These are phyloP conservation scores for Caenorhabditis angaria DNA, from an alignment of 2,888 invertebrate species.

Conservation along the genomic window DNA sequence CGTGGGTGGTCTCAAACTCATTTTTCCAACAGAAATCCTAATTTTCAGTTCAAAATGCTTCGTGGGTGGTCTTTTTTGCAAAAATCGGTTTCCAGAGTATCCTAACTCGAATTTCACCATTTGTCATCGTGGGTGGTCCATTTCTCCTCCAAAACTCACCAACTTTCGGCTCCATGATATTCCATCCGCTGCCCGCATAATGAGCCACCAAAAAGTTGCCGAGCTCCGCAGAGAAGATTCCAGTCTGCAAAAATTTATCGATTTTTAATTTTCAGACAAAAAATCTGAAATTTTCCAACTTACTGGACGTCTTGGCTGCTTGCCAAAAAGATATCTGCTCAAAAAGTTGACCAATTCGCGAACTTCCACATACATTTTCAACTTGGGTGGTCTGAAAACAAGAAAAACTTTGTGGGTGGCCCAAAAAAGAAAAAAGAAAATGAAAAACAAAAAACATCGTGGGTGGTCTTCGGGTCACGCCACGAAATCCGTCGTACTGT, in stretches of 20 bases:
- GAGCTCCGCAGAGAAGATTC: conserved; percentile 47
- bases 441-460: background rate
- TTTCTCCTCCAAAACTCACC: too few relatives aligned
- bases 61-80: too few relatives aligned
- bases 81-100: too few relatives aligned
- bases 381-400: background rate
- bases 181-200: conserved; percentile 36
- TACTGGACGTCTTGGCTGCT: conserved; percentile 48
- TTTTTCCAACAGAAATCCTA: too few relatives aligned
- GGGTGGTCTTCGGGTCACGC: background rate
- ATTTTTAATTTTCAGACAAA: background rate
- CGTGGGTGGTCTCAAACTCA: background rate
- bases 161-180: conserved; percentile 24
- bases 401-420: background rate
- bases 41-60: too few relatives aligned
- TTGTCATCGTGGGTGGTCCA: too few relatives aligned
- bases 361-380: conserved; percentile 54
- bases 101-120: too few relatives aligned
- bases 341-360: conserved; percentile 53
- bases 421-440: background rate
- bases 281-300: background rate
- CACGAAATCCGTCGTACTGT: background rate
- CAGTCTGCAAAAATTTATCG: conserved; percentile 29
- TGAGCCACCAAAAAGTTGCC: conserved; percentile 41
- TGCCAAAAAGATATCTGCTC: conserved; percentile 31